Percentiles rank a stretch among this genome's conserved stretches.
phyloP scores from a whole-genome alignment of 2,113 vertebrate genomes.

The Polyodon spathula region DNA sequence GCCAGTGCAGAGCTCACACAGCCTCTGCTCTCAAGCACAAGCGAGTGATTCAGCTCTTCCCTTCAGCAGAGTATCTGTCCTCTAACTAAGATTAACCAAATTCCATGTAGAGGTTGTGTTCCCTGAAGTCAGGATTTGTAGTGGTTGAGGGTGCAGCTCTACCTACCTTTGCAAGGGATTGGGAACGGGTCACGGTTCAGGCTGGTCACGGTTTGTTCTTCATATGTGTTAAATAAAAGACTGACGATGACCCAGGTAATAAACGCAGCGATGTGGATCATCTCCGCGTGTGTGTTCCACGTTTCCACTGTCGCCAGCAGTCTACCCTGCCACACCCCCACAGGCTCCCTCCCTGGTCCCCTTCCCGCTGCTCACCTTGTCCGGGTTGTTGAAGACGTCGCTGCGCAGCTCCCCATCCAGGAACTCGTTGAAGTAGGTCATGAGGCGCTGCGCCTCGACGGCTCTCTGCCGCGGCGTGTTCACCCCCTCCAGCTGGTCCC shows the following conservation, averaged over 20 bases:
- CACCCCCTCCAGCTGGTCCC: conserved; percentile 94
- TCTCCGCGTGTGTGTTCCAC: too few relatives aligned
- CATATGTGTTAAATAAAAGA: too few relatives aligned
- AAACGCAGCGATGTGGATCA: neutral
- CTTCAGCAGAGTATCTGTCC: conserved; percentile 70
- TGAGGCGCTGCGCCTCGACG: conserved; percentile 94
- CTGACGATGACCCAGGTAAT: too few relatives aligned
- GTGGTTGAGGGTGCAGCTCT: conserved; percentile 63
- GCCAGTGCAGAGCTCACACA: conserved; percentile 58
- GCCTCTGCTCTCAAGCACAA: conserved; percentile 70
- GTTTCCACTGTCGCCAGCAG: too few relatives aligned
- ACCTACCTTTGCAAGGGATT: conserved; percentile 70
- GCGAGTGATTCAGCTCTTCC: conserved; percentile 70
- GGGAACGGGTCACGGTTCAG: too few relatives aligned
- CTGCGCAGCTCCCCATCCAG: conserved; percentile 95
- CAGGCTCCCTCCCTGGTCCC: conserved; percentile 61
- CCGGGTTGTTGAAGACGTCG: conserved; percentile 95
- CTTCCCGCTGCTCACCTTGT: conserved; percentile 79
- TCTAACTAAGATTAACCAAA: conserved; percentile 77
- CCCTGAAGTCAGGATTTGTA: conserved; percentile 71
- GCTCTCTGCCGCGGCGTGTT: conserved; percentile 94
- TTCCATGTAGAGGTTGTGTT: conserved; percentile 75
- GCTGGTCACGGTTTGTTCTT: too few relatives aligned
- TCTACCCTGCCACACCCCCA: conserved; percentile 70
- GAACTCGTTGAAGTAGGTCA: conserved; percentile 99